A percentile compares a stretch with the other conserved stretches of the same genome.
Evolutionary conservation across 2,113 vertebrate species (phyloP).

Genomic region (Microcebus jonahi): DNA sequence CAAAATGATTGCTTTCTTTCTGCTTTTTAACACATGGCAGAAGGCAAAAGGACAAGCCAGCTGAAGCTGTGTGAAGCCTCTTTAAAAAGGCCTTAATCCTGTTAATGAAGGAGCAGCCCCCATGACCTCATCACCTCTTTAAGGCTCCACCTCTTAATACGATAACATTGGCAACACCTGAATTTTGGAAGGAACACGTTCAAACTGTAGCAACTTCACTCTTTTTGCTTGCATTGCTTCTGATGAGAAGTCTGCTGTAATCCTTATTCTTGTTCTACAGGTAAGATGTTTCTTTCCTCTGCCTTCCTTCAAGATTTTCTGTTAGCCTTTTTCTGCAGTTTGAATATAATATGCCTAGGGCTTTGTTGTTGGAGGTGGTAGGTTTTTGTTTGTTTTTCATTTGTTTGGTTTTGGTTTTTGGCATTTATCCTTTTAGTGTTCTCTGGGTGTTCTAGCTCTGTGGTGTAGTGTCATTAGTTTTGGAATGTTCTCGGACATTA

Average conservation of each 20-base stretch:
- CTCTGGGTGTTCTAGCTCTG: background rate
- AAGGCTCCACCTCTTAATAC: background rate
- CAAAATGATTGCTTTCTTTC: background rate
- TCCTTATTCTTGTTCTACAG: background rate
- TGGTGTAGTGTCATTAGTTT: background rate
- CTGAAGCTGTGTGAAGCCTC: background rate
- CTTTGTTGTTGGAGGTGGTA: background rate
- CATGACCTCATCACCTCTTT: background rate
- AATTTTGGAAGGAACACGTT: background rate
- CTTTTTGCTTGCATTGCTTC: background rate
- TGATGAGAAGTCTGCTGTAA: background rate
- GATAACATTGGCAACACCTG: background rate
- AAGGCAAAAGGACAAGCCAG: background rate
- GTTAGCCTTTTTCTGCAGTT: background rate
- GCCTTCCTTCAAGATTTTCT: slow-evolving; percentile 9
- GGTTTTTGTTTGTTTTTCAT: too few relatives aligned
- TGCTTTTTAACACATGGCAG: background rate
- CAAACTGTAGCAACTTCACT: background rate
- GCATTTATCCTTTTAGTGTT: background rate
- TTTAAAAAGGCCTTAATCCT: background rate
- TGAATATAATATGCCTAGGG: background rate
- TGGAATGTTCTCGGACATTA: background rate
- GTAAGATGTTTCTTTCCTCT: background rate
- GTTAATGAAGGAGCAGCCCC: background rate
- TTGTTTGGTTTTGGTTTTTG: background rate